A percentile compares a stretch with the other conserved stretches of the same genome.
Evolutionary conservation across 2,888 invertebrate species (phyloP).

Genomic region (Flexamia atlantica): DNA sequence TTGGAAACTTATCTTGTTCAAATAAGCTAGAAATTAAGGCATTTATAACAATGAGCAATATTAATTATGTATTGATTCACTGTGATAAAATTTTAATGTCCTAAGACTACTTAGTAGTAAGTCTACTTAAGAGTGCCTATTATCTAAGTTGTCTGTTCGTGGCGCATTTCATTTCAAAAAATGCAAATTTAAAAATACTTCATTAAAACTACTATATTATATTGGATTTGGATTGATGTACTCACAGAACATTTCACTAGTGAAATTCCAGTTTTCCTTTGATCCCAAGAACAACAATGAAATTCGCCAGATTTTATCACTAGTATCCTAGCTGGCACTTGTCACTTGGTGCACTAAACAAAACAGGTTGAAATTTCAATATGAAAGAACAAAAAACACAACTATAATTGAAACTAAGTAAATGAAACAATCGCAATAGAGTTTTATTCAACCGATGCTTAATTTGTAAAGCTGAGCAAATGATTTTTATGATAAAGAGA

Average conservation of each 20-base stretch:
- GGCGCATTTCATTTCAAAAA: no score
- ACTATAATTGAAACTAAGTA: not conserved
- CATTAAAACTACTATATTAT: no score
- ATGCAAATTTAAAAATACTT: no score
- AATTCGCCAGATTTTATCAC: slow-evolving; percentile 8
- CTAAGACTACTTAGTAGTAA: no score
- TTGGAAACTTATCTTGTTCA: no score
- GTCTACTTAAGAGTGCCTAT: no score
- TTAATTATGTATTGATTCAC: no score
- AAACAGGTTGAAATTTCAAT: not conserved
- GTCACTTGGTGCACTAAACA: slow-evolving; percentile 34
- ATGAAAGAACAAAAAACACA: not conserved
- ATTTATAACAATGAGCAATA: no score
- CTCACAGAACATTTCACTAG: not conserved
- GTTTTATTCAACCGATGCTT: not conserved
- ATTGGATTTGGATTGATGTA: no score
- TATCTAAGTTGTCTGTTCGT: no score
- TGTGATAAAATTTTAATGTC: no score
- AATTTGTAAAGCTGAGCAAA: slow-evolving; percentile 11
- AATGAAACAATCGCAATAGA: not conserved
- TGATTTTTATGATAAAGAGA: slow-evolving; percentile 28
- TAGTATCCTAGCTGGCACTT: slow-evolving; percentile 35
- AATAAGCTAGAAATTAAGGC: no score
- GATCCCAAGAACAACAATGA: not conserved
- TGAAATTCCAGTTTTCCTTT: not conserved